Percentiles rank a stretch among this genome's conserved stretches.
phyloP scores from a whole-genome alignment of 92 coral and sea anemone genomes.

The Phenganax marumi region DNA sequence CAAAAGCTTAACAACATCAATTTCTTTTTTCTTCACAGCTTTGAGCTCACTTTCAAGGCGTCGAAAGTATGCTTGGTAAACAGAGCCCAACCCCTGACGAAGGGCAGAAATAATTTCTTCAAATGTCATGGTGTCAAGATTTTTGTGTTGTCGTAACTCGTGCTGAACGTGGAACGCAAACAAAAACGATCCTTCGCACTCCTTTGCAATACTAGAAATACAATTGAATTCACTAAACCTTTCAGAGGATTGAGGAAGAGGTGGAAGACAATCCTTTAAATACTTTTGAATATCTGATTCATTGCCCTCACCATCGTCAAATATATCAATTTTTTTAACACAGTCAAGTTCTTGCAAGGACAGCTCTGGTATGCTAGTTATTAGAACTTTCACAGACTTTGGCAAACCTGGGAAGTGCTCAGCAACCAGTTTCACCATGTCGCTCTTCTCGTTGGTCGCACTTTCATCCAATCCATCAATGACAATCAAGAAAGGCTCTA shows the following conservation, averaged over 20 bases:
- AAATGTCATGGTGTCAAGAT: not conserved
- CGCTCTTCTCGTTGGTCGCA: not conserved
- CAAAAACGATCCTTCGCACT: conserved; percentile 8
- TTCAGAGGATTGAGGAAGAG: not conserved
- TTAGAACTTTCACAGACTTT: not conserved
- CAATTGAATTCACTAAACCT: not conserved
- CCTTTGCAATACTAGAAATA: not conserved
- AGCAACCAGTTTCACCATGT: not conserved
- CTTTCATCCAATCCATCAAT: conserved; percentile 22
- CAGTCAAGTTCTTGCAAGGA: not conserved
- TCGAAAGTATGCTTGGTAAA: not conserved
- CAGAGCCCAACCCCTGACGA: not conserved
- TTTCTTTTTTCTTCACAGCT: not conserved
- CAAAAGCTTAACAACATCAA: not conserved
- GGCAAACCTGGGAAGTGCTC: conserved; percentile 2
- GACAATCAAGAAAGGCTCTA: not conserved
- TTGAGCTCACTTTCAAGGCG: conserved; percentile 5
- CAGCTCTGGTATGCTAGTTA: conserved; percentile 14
- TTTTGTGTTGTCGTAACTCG: not conserved
- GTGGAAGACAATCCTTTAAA: not conserved
- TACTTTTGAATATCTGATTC: not conserved
- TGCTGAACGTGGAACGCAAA: conserved; percentile 10
- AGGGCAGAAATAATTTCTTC: not conserved
- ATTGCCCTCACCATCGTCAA: not conserved
- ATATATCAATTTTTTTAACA: not conserved